Conservation (phyloP, 2,113 vertebrate species). For the Epinephelus cyanopodus region DNA sequence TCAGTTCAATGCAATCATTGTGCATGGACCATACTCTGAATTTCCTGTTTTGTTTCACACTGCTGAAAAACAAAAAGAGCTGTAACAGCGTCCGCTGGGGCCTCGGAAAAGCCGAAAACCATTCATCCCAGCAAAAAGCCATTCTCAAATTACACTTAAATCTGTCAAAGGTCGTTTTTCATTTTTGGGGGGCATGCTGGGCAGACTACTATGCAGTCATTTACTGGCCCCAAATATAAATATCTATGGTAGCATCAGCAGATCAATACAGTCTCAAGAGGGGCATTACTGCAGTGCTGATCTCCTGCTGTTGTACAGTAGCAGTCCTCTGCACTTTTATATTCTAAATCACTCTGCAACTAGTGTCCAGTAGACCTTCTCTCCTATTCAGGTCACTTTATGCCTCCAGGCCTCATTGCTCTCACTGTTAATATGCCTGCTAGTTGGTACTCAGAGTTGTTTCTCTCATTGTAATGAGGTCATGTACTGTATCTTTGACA, state of each 20-base stretch:
- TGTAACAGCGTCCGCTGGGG: constrained; percentile 14
- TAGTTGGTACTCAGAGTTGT: constrained; percentile 12
- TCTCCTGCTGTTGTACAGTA: constrained; percentile 37
- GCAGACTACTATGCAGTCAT: not conserved
- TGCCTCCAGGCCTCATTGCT: constrained; percentile 64
- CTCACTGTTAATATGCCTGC: constrained; percentile 49
- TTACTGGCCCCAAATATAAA: constrained; percentile 38
- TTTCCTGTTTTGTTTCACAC: constrained; percentile 32
- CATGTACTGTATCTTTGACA: constrained; percentile 43
- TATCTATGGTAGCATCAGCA: constrained; percentile 47
- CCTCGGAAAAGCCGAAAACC: constrained; percentile 10
- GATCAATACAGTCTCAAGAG: constrained; percentile 58
- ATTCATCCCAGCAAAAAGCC: constrained; percentile 34
- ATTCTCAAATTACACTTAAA: constrained; percentile 39
- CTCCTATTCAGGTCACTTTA: constrained; percentile 71
- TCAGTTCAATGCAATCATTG: not conserved
- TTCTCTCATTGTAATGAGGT: constrained; percentile 51
- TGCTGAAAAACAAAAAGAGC: constrained; percentile 7
- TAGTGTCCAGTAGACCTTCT: constrained; percentile 60
- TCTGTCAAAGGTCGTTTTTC: constrained; percentile 15
- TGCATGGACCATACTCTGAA: not conserved
- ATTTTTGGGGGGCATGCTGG: constrained; percentile 9
- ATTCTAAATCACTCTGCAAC: constrained; percentile 65
- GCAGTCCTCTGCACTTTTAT: constrained; percentile 39
- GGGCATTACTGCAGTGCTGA: constrained; percentile 37